These are phyloP conservation scores for Botrylloides violaceus DNA, from an alignment of 23 tunicate species.

Conservation along the genomic window DNA sequence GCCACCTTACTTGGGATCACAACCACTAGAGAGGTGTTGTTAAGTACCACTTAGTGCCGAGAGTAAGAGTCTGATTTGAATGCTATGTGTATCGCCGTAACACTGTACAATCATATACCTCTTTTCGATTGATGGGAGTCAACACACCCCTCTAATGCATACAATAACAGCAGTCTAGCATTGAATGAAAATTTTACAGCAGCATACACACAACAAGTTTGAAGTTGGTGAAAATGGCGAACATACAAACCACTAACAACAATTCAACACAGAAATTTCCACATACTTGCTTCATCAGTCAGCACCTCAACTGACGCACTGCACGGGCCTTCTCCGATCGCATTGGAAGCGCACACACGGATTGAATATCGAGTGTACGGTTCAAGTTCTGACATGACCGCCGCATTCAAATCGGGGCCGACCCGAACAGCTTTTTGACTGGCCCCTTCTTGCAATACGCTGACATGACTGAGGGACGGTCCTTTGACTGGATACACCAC, in stretches of 20 bases:
- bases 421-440: conserved; percentile 6
- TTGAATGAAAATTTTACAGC: neutral
- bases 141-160: conserved; percentile 1
- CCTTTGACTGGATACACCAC: neutral
- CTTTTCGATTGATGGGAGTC: too few relatives aligned
- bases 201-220: neutral
- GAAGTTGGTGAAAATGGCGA: neutral
- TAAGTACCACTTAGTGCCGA: too few relatives aligned
- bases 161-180: neutral
- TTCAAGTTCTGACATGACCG: conserved; percentile 19
- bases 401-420: conserved; percentile 1
- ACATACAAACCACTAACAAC: neutral
- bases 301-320: conserved; percentile 35
- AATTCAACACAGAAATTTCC: too few relatives aligned
- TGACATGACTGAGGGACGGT: neutral
- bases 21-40: too few relatives aligned
- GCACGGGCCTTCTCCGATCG: conserved; percentile 83
- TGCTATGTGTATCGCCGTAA: too few relatives aligned
- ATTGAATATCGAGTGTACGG: conserved; percentile 58
- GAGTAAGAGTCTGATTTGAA: too few relatives aligned
- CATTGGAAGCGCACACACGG: conserved; percentile 56
- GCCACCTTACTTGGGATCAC: too few relatives aligned
- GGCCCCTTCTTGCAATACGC: conserved; percentile 15
- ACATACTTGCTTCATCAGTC: conserved; percentile 51
- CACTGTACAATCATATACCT: too few relatives aligned